phyloP scores from a whole-genome alignment of 2,797 vertebrate species.

The Sorex maritimensis region DNA sequence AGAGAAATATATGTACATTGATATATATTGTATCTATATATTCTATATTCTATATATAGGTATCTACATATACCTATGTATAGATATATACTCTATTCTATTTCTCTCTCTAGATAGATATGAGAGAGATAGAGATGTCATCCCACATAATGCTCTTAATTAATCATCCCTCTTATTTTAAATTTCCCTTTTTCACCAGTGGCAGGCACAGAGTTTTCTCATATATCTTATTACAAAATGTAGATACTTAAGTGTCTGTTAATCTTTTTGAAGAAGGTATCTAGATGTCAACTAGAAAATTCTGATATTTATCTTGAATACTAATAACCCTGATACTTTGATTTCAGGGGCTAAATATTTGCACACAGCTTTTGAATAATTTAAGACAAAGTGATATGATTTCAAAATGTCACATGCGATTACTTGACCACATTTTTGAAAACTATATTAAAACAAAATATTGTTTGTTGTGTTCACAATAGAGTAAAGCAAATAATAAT shows the following conservation, averaged over 20 bases:
- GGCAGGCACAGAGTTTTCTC: not conserved
- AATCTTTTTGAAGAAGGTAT: not conserved
- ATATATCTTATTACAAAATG: not conserved
- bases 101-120: too few relatives aligned
- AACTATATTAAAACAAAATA: not conserved
- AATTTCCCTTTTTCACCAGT: not conserved
- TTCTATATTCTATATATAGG: too few relatives aligned
- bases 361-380: conserved; percentile 26
- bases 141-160: too few relatives aligned
- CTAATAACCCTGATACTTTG: not conserved
- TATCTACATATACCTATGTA: too few relatives aligned
- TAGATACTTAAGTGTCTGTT: not conserved
- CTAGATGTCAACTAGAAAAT: not conserved
- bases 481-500: too few relatives aligned
- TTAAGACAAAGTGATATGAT: not conserved
- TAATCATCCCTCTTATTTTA: not conserved
- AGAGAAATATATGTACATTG: too few relatives aligned
- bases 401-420: not conserved
- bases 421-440: not conserved
- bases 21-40: too few relatives aligned
- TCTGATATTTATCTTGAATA: conserved; percentile 6
- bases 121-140: not conserved
- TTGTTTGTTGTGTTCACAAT: too few relatives aligned
- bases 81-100: too few relatives aligned
- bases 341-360: not conserved